A percentile compares a stretch with the other conserved stretches of the same genome.
Evolutionary conservation across 2,113 vertebrate genomes (phyloP).

Genomic region (Proteles cristata): DNA sequence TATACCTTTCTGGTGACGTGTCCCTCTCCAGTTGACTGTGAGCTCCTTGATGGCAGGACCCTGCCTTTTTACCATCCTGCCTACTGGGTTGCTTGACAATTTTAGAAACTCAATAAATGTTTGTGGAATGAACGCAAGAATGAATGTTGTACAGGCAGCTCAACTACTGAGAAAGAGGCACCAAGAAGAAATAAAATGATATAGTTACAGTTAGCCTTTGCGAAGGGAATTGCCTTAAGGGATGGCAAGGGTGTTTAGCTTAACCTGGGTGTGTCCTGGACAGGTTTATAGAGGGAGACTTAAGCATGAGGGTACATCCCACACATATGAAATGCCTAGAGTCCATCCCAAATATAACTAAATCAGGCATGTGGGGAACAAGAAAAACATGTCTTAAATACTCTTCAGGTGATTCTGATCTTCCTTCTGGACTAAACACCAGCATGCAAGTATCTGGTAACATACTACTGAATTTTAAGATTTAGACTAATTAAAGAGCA

Average conservation of each 20-base stretch:
- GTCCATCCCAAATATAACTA: neutral
- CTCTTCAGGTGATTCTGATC: neutral
- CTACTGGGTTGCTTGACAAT: neutral
- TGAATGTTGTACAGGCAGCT: neutral
- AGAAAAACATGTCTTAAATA: neutral
- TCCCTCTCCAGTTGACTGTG: neutral
- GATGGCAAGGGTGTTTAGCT: neutral
- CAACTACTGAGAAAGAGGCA: neutral
- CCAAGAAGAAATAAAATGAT: neutral
- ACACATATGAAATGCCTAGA: neutral
- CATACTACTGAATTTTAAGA: neutral
- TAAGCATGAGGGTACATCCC: neutral
- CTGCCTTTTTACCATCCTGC: neutral
- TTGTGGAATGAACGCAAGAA: neutral
- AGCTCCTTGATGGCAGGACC: neutral
- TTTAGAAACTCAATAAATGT: neutral
- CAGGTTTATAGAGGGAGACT: neutral
- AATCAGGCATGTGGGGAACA: neutral
- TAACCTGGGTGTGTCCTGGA: neutral
- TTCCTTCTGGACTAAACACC: neutral
- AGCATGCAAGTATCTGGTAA: neutral
- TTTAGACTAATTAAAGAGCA: constrained; percentile 1
- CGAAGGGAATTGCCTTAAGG: neutral
- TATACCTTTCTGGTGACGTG: neutral
- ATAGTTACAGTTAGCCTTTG: neutral